A percentile compares a stretch with the other conserved stretches of the same genome.
Evolutionary conservation across 2,797 vertebrate species (phyloP).

Genomic region (Tokudaia tokunoshimensis): DNA sequence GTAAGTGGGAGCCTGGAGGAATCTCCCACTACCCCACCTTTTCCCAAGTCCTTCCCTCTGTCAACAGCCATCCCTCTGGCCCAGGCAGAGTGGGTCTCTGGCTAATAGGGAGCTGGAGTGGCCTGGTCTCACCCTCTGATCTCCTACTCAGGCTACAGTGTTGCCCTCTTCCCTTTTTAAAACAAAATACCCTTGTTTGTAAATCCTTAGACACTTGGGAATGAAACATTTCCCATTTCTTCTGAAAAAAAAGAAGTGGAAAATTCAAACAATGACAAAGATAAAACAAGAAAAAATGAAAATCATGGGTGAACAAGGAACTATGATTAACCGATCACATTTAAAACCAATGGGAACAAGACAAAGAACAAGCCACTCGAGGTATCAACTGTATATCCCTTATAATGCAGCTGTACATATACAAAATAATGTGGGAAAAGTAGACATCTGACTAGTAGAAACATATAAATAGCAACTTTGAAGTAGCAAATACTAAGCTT

Average conservation of each 20-base stretch:
- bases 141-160: constrained; percentile 65
- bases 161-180: constrained; percentile 77
- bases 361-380: too few relatives aligned
- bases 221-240: constrained; percentile 82
- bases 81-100: constrained; percentile 50
- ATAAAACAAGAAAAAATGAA: too few relatives aligned
- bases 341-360: too few relatives aligned
- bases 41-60: background rate
- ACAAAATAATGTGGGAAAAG: too few relatives aligned
- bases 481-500: background rate
- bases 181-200: constrained; percentile 77
- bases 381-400: too few relatives aligned
- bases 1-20: constrained; percentile 86
- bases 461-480: background rate
- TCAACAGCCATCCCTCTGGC: constrained; percentile 71
- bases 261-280: too few relatives aligned
- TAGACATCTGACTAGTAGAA: too few relatives aligned
- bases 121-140: background rate
- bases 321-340: too few relatives aligned
- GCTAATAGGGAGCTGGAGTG: constrained; percentile 18
- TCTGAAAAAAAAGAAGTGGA: constrained; percentile 26
- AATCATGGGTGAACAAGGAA: too few relatives aligned
- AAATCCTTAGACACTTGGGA: constrained; percentile 82
- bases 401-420: too few relatives aligned
- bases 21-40: constrained; percentile 81